These are phyloP conservation scores for Xiphophorus maculatus DNA, from an alignment of 2,113 vertebrate species.

Conservation along the genomic window DNA sequence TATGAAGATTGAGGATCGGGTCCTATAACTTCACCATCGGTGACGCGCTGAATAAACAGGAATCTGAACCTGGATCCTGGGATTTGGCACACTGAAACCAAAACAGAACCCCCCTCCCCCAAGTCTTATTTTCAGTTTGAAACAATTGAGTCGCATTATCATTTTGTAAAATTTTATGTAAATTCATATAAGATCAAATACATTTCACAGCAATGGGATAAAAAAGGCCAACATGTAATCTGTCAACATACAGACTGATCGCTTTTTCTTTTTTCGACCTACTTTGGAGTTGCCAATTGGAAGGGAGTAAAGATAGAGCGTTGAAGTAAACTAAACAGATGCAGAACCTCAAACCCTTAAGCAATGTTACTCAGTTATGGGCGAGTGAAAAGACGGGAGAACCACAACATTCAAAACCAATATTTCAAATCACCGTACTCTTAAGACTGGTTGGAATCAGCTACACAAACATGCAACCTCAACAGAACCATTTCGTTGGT, in stretches of 20 bases:
- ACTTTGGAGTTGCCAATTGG: not conserved
- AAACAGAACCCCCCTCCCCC: not conserved
- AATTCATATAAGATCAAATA: slow-evolving; percentile 2
- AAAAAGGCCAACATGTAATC: not conserved
- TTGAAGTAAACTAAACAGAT: not conserved
- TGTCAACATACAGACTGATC: not conserved
- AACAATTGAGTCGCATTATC: not conserved
- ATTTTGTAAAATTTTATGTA: not conserved
- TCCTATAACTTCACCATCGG: slow-evolving; percentile 48
- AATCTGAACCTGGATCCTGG: slow-evolving; percentile 48
- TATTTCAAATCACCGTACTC: not conserved
- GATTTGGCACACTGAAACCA: slow-evolving; percentile 52
- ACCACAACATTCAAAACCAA: not conserved
- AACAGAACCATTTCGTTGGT: not conserved
- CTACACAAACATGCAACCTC: slow-evolving; percentile 23
- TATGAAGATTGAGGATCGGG: slow-evolving; percentile 59
- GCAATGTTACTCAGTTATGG: not conserved
- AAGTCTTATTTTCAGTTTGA: not conserved
- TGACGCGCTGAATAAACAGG: slow-evolving; percentile 17
- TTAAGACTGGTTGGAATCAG: not conserved
- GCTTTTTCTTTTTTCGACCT: no score
- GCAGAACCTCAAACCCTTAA: not conserved
- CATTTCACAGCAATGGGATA: not conserved
- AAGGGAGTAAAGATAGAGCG: not conserved
- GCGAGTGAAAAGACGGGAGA: slow-evolving; percentile 4